Evolutionary conservation across 2,113 vertebrate genomes (phyloP), one percentile per base, ranked within the genome.

Genomic region (Gallinago undulata): DNA sequence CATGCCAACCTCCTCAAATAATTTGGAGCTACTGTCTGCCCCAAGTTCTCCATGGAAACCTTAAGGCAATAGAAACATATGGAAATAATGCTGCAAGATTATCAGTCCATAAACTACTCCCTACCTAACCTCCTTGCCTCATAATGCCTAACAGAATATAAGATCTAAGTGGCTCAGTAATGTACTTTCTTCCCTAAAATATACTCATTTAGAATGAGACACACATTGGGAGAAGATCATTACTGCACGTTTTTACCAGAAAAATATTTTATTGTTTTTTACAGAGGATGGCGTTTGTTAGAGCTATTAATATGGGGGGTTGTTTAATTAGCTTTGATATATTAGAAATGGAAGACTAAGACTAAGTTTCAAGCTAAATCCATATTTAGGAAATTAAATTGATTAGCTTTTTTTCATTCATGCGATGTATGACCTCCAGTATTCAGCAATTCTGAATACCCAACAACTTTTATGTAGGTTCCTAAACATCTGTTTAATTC

Each of bases 401-500:
- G 41, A 35, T 87, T 79, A 28, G 30, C 66, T 84, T 93, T 79
- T 21, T 83, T 88, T 70, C 28, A 83, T 74, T 83, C 31, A 25
- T 77, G 62, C 62, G 67, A 1, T 47, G 6, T 73, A 6, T 76
- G 68, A 66, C 60, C 63, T 81, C 6, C 33, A 67, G 13, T 69
- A 70, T 63, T 75, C 18, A 47, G 23, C 33, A 55, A 28, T 80
- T 70, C 56, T 70, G 47, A 90, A 91, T 69, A 75, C 27, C 24
- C 55, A 70, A 14, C 37, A 60, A 67, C 43, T 94, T 85, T 74
- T 84, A 39, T n/a, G 30, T 70, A 82, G 76, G 25, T 81, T 87
- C 30, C 39, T 80, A 87, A 93, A 75, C 35, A 64, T 39, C 25
- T 37, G 15, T 85, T 76, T 84, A 83, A 63, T 87, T 94, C 68